Conservation (phyloP, 2,797 vertebrate genomes). For the Triplophysa yarkandensis region DNA sequence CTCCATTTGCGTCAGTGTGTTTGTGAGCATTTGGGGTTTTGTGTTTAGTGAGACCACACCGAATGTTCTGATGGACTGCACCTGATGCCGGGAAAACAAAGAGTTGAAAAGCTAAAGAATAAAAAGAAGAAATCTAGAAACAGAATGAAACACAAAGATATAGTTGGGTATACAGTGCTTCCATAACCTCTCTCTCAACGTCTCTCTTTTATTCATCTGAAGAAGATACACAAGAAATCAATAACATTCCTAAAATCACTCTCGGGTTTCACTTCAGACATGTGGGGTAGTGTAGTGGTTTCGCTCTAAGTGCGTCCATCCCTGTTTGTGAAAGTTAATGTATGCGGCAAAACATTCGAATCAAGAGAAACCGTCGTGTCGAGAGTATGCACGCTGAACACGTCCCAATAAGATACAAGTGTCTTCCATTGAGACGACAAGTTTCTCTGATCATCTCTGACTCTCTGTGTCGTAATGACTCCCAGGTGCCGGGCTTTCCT, state of each 20-base stretch:
- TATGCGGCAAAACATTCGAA: background rate
- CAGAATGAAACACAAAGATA: no score
- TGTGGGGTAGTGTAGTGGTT: no score
- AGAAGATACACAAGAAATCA: constrained; percentile 60
- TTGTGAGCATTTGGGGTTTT: constrained; percentile 65
- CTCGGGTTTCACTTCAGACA: background rate
- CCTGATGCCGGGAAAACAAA: constrained; percentile 58
- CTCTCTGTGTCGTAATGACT: constrained; percentile 46
- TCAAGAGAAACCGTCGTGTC: constrained; percentile 12
- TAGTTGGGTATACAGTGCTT: no score
- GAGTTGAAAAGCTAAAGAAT: constrained; percentile 53
- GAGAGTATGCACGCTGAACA: constrained; percentile 16
- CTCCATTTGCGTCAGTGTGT: constrained; percentile 57
- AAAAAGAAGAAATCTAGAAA: background rate
- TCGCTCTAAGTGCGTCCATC: constrained; percentile 46
- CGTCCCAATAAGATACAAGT: constrained; percentile 47
- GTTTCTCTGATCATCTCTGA: constrained; percentile 38
- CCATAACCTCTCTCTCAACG: constrained; percentile 6
- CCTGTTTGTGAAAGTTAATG: constrained; percentile 1
- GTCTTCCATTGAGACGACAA: constrained; percentile 46
- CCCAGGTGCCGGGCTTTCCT: constrained; percentile 33
- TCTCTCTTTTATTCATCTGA: constrained; percentile 65
- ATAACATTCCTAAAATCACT: constrained; percentile 37
- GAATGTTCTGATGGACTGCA: constrained; percentile 63
- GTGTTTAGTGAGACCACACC: constrained; percentile 64